Evolutionary conservation across 1,140 invertebrate genomes (phyloP).

Genomic region (Dendrolimus kikuchii): DNA sequence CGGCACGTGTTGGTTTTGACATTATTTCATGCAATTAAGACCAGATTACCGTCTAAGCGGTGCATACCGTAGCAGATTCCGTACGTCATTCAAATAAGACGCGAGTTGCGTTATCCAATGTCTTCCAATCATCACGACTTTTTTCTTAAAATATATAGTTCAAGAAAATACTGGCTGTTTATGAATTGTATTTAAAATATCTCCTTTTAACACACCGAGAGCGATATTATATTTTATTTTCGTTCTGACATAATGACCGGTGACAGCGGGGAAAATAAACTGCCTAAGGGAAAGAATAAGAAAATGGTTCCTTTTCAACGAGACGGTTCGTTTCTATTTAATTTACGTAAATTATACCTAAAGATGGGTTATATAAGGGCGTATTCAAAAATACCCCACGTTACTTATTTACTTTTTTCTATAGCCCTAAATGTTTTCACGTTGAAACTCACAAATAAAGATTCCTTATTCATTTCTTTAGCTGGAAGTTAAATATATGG

Average conservation of each 20-base stretch:
- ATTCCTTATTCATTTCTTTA: neutral
- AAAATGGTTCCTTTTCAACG: conserved; percentile 29
- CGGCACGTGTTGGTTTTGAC: too few relatives aligned
- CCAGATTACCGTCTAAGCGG: too few relatives aligned
- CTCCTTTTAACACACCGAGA: conserved; percentile 12
- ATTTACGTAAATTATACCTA: conserved; percentile 29
- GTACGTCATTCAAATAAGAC: too few relatives aligned
- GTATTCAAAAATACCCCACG: neutral
- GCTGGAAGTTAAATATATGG: too few relatives aligned
- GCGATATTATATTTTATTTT: conserved; percentile 23
- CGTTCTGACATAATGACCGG: conserved; percentile 29
- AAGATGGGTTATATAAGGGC: conserved; percentile 2
- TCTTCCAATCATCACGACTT: too few relatives aligned
- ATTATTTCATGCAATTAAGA: too few relatives aligned
- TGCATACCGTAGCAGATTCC: too few relatives aligned
- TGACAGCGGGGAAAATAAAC: conserved; percentile 29
- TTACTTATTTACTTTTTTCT: too few relatives aligned
- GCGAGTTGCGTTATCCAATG: too few relatives aligned
- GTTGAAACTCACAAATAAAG: neutral
- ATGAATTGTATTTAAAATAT: conserved; percentile 1
- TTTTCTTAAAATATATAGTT: too few relatives aligned
- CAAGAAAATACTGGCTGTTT: neutral
- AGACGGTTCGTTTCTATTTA: conserved; percentile 29
- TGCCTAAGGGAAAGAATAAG: conserved; percentile 26
- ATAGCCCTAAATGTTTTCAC: too few relatives aligned